Conservation (phyloP, 2,113 vertebrate species). For the Apodemus speciosus region DNA sequence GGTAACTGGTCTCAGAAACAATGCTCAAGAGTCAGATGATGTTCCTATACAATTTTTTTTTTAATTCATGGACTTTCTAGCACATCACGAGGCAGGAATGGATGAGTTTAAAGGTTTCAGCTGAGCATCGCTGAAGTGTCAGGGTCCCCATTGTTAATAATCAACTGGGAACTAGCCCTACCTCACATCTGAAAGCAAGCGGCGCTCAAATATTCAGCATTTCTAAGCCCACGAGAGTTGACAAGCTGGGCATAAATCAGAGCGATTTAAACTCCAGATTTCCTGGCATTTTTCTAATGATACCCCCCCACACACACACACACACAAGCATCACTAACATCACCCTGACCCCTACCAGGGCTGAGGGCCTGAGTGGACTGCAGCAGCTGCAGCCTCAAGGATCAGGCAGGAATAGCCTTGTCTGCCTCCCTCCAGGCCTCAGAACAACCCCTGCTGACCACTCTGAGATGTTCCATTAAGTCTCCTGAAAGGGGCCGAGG, state of each 20-base stretch:
- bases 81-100: slow-evolving; percentile 59
- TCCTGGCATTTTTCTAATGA: slow-evolving; percentile 62
- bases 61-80: slow-evolving; percentile 46
- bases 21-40: background rate
- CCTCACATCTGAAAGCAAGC: background rate
- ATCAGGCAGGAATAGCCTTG: background rate
- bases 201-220: slow-evolving; percentile 5
- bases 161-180: background rate
- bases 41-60: background rate
- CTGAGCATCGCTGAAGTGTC: slow-evolving; percentile 21
- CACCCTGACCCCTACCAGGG: slow-evolving; percentile 25
- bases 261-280: slow-evolving; percentile 58
- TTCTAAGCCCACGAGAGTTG: slow-evolving; percentile 33
- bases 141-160: slow-evolving; percentile 3
- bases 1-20: slow-evolving; percentile 43
- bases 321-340: slow-evolving; percentile 39
- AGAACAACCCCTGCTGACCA: slow-evolving; percentile 18
- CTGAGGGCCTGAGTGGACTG: slow-evolving; percentile 1
- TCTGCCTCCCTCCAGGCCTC: background rate
- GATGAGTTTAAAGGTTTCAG: slow-evolving; percentile 48
- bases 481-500: slow-evolving; percentile 34
- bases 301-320: too few species aligned
- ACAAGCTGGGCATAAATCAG: slow-evolving; percentile 53
- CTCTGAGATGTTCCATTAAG: background rate
- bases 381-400: background rate